These are phyloP conservation scores for Bombus fervidus DNA, from an alignment of 1,140 invertebrate species.

Conservation along the genomic window DNA sequence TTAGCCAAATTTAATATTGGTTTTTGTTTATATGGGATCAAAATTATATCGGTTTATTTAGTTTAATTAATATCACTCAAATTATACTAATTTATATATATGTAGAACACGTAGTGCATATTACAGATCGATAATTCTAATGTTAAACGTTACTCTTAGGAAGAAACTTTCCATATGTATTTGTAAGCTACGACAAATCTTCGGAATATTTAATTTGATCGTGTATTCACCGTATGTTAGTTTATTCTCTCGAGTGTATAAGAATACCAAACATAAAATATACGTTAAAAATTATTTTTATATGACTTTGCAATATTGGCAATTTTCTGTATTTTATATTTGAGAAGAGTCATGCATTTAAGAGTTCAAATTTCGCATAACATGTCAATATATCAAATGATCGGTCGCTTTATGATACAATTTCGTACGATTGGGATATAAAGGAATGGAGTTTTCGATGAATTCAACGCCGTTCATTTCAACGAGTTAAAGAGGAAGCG, in stretches of 20 bases:
- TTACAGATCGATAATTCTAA: too few species aligned
- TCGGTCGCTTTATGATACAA: neutral
- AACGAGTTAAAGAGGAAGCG: neutral
- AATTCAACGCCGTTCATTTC: neutral
- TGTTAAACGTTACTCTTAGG: too few species aligned
- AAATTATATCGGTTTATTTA: too few species aligned
- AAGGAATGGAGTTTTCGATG: neutral
- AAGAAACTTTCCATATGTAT: too few species aligned
- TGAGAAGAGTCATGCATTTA: neutral
- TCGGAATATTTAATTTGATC: neutral
- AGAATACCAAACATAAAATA: neutral
- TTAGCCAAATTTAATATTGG: too few species aligned
- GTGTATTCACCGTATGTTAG: neutral
- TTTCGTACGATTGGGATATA: neutral
- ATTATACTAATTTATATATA: too few species aligned
- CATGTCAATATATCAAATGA: neutral
- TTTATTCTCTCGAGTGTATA: neutral
- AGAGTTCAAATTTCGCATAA: neutral
- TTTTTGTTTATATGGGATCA: too few species aligned
- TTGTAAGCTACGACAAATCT: neutral
- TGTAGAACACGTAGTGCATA: too few species aligned
- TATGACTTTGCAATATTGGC: neutral
- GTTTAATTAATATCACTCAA: too few species aligned
- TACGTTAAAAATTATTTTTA: neutral
- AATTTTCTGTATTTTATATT: neutral